phyloP scores from a whole-genome alignment of 2,888 invertebrate species.

The Melipona beecheii region DNA sequence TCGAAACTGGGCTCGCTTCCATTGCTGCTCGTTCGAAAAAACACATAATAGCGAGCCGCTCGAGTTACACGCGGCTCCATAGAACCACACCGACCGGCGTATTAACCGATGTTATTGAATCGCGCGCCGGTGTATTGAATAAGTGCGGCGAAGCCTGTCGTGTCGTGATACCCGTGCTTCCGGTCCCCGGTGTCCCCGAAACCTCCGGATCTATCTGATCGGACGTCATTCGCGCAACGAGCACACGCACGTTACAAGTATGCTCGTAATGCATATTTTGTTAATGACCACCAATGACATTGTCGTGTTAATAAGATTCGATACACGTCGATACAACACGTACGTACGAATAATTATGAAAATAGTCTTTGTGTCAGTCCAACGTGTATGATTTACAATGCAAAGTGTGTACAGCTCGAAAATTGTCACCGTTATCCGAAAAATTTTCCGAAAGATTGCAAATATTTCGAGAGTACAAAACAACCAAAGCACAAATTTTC shows the following conservation, averaged over 20 bases:
- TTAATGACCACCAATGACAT: constrained; percentile 58
- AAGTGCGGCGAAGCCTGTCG: constrained; percentile 79
- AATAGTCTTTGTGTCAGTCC: background rate
- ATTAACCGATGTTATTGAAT: constrained; percentile 71
- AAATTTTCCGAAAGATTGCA: background rate
- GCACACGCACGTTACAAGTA: constrained; percentile 29
- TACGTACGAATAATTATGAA: background rate
- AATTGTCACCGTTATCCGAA: background rate
- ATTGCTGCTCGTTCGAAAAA: constrained; percentile 2
- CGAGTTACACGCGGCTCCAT: constrained; percentile 38
- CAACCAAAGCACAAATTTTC: no score
- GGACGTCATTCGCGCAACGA: constrained; percentile 54
- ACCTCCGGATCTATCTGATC: constrained; percentile 21
- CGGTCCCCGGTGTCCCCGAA: constrained; percentile 56
- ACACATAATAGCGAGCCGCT: constrained; percentile 34
- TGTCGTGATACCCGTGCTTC: constrained; percentile 66
- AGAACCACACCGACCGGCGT: constrained; percentile 38
- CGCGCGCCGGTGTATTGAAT: constrained; percentile 72
- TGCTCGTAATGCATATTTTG: constrained; percentile 62
- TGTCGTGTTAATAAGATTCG: constrained; percentile 70
- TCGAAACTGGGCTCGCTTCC: constrained; percentile 2
- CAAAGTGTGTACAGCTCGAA: no score
- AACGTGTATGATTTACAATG: background rate
- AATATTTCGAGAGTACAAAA: no score
- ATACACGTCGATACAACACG: constrained; percentile 57